phyloP scores from a whole-genome alignment of 2,113 vertebrate genomes.

The Beaufortia kweichowensis region DNA sequence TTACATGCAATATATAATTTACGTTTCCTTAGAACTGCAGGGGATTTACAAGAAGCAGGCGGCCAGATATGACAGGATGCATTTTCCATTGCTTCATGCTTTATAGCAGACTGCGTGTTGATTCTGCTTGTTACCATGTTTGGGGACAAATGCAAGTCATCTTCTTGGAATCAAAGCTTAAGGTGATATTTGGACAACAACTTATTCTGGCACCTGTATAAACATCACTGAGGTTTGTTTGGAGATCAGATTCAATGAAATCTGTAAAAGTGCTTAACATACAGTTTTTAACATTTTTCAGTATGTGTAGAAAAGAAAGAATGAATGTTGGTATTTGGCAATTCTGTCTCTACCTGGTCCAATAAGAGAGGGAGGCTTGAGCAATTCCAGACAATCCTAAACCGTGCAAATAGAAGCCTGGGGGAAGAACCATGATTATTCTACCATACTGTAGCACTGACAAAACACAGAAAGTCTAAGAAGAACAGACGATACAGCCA shows the following conservation, averaged over 20 bases:
- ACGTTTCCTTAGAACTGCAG: not conserved
- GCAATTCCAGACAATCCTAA: conserved; percentile 55
- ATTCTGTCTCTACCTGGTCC: conserved; percentile 14
- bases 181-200: not conserved
- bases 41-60: conserved; percentile 9
- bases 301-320: not conserved
- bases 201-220: conserved; percentile 6
- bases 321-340: conserved; percentile 32
- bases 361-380: conserved; percentile 31
- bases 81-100: conserved; percentile 53
- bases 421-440: conserved; percentile 41
- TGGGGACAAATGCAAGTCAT: conserved; percentile 35
- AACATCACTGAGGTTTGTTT: conserved; percentile 32
- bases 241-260: conserved; percentile 18
- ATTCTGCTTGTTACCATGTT: conserved; percentile 44
- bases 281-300: not conserved
- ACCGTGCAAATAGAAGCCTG: conserved; percentile 18
- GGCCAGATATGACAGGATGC: conserved; percentile 21
- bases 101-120: conserved; percentile 23
- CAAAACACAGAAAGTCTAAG: not conserved
- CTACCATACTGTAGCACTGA: conserved; percentile 43
- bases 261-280: not conserved
- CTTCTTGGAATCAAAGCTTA: conserved; percentile 20
- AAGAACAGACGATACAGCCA: not conserved
- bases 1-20: conserved; percentile 8